Percentiles rank a stretch among this genome's conserved stretches.
phyloP scores from a whole-genome alignment of 2,113 vertebrate genomes.

The Lasiurus cinereus region DNA sequence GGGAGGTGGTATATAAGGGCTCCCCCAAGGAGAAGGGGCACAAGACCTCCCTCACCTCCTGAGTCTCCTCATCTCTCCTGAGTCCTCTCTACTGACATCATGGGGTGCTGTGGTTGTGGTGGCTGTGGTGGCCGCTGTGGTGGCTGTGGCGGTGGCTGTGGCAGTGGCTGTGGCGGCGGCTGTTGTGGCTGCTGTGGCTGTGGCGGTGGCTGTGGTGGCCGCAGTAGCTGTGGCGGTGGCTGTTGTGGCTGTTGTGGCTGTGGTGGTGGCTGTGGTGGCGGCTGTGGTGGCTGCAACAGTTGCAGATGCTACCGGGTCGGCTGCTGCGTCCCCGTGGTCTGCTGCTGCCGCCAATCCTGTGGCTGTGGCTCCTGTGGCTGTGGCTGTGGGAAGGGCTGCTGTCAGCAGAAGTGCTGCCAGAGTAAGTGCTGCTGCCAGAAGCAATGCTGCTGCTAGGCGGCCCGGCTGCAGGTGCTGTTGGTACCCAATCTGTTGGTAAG shows the following conservation, averaged over 20 bases:
- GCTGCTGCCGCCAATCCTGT: neutral
- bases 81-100: neutral
- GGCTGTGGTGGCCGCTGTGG: neutral
- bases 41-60: neutral
- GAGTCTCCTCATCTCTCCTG: neutral
- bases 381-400: constrained; percentile 51
- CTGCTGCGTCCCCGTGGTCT: no score
- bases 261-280: neutral
- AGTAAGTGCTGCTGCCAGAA: constrained; percentile 14
- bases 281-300: no score
- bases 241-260: neutral
- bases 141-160: neutral
- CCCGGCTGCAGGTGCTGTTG: fast-evolving
- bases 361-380: neutral
- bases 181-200: fast-evolving
- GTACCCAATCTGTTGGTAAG: neutral
- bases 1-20: neutral
- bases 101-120: constrained; percentile 45
- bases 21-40: neutral
- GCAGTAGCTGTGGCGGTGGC: neutral
- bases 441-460: neutral
- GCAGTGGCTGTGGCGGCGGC: neutral
- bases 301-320: no score
- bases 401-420: constrained; percentile 5
- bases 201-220: neutral